Conservation (phyloP, 2,888 invertebrate genomes). For the Girardia tigrina region DNA sequence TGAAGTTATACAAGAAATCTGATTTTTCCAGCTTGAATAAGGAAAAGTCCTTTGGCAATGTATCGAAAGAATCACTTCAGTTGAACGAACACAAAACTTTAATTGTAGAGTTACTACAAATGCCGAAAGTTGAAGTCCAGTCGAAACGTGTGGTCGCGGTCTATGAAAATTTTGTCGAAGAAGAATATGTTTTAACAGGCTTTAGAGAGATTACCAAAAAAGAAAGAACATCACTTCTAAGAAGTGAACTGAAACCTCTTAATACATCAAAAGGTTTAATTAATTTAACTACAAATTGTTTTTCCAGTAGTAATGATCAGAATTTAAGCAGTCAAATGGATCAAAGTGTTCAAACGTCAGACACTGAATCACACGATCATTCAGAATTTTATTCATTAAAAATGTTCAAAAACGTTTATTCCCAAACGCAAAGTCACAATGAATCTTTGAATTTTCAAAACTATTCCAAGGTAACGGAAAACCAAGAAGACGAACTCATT, state of each 20-base stretch:
- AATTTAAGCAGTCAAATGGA: background rate
- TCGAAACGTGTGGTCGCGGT: background rate
- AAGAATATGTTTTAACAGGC: background rate
- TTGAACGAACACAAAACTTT: background rate
- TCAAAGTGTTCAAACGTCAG: background rate
- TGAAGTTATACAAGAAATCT: background rate
- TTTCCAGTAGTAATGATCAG: background rate
- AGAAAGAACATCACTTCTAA: background rate
- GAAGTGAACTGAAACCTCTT: too few relatives aligned
- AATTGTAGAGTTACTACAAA: background rate
- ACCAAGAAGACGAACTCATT: background rate
- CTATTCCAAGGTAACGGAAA: too few relatives aligned
- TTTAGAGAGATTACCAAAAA: background rate
- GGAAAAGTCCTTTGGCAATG: background rate
- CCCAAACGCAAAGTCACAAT: too few relatives aligned
- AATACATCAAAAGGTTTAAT: too few relatives aligned
- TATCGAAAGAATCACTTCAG: background rate
- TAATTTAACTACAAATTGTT: background rate
- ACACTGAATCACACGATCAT: background rate
- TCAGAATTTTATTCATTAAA: too few relatives aligned
- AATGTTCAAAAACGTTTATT: too few relatives aligned
- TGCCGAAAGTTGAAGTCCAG: constrained; percentile 1
- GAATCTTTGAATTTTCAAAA: too few relatives aligned
- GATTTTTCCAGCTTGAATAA: background rate
- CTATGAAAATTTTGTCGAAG: constrained; percentile 7